A percentile compares a stretch with the other conserved stretches of the same genome.
Evolutionary conservation across 2,888 invertebrate genomes (phyloP).

Genomic region (Prosapia bicincta): DNA sequence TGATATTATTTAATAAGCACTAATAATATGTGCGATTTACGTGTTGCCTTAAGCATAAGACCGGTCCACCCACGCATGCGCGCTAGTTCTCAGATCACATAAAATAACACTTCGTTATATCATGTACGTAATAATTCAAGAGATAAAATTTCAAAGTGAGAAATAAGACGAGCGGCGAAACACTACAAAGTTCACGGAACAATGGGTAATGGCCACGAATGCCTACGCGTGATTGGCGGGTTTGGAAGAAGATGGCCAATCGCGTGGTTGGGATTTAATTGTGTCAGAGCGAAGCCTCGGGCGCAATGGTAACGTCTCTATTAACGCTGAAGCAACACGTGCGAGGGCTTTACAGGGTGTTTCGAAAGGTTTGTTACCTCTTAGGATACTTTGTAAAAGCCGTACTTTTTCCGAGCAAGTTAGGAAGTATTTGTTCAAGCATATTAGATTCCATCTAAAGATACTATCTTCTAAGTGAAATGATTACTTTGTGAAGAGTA

Average conservation of each 20-base stretch:
- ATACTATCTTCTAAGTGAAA: no score
- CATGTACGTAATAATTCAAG: not conserved
- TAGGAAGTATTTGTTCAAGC: no score
- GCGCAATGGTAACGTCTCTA: not conserved
- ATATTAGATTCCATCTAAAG: no score
- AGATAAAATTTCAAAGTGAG: not conserved
- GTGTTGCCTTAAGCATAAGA: not conserved
- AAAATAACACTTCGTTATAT: not conserved
- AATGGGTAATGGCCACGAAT: not conserved
- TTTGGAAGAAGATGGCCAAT: not conserved
- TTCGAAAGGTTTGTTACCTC: no score
- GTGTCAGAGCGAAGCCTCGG: not conserved
- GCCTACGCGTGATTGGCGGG: no score
- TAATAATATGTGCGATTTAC: not conserved
- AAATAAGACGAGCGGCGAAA: not conserved
- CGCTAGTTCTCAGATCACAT: not conserved
- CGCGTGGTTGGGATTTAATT: not conserved
- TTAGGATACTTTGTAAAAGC: no score
- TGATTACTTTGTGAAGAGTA: no score
- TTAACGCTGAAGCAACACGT: not conserved
- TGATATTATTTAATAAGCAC: no score
- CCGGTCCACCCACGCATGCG: not conserved
- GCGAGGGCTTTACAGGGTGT: not conserved
- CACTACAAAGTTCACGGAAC: not conserved
- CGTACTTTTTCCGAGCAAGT: no score